phyloP scores from a whole-genome alignment of 2,888 invertebrate species.

The Patella ulyssiponensis region DNA sequence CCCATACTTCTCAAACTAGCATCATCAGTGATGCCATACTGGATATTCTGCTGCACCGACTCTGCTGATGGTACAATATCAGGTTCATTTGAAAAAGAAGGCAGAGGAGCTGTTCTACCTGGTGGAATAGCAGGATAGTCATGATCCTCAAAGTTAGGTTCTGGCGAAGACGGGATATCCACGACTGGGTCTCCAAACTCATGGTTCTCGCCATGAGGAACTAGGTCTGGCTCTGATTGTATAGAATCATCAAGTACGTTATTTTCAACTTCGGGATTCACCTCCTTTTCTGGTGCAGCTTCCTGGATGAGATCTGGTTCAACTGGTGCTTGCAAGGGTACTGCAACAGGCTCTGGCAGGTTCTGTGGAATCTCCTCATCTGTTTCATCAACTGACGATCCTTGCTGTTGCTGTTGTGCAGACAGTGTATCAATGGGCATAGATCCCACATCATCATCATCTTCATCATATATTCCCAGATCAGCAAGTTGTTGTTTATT shows the following conservation, averaged over 20 bases:
- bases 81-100: constrained; percentile 23
- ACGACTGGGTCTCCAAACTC: constrained; percentile 27
- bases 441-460: constrained; percentile 39
- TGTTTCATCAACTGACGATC: constrained; percentile 16
- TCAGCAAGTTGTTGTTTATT: constrained; percentile 46
- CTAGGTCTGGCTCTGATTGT: constrained; percentile 28
- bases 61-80: constrained; percentile 11
- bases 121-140: constrained; percentile 29
- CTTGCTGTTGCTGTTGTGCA: not conserved
- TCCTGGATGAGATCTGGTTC: constrained; percentile 6
- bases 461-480: constrained; percentile 62
- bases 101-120: constrained; percentile 26
- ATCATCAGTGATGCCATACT: constrained; percentile 41
- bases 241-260: not conserved
- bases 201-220: constrained; percentile 12
- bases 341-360: constrained; percentile 60
- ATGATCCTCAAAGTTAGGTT: constrained; percentile 34
- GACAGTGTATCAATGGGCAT: constrained; percentile 31
- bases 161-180: constrained; percentile 35
- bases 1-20: constrained; percentile 38
- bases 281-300: constrained; percentile 10
- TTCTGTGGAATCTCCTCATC: constrained; percentile 59
- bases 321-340: constrained; percentile 53
- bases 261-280: constrained; percentile 19
- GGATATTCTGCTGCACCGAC: constrained; percentile 39